Percentiles rank a stretch among this genome's conserved stretches.
These are phyloP conservation scores for Drosophila pruinosa DNA, from an alignment of 1,140 invertebrate genomes.

Conservation along the genomic window DNA sequence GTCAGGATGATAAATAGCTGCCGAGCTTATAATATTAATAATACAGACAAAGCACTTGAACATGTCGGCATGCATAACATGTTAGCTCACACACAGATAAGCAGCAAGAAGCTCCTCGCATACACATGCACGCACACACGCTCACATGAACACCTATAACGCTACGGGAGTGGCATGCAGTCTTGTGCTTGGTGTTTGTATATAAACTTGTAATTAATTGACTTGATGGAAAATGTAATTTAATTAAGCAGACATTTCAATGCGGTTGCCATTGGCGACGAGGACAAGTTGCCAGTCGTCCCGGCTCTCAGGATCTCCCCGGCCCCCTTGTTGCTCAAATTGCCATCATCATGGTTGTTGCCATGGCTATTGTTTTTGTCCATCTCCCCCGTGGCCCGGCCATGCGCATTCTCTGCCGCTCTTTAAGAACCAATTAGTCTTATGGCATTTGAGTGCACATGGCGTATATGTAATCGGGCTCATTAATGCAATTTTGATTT, in stretches of 20 bases:
- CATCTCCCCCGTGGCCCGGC: neutral
- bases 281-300: neutral
- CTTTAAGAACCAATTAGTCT: slow-evolving; percentile 62
- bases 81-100: slow-evolving; percentile 47
- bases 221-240: slow-evolving; percentile 82
- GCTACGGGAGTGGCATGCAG: slow-evolving; percentile 15
- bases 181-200: slow-evolving; percentile 46
- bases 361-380: slow-evolving; percentile 15
- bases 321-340: neutral
- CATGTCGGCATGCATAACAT: slow-evolving; percentile 76
- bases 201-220: slow-evolving; percentile 80
- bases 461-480: slow-evolving; percentile 62
- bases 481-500: slow-evolving; percentile 67
- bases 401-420: slow-evolving; percentile 29
- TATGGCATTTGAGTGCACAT: slow-evolving; percentile 54
- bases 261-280: slow-evolving; percentile 57
- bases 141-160: slow-evolving; percentile 18
- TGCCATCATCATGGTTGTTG: slow-evolving; percentile 21
- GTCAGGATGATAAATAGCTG: slow-evolving; percentile 75
- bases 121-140: slow-evolving; percentile 20
- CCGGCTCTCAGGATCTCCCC: neutral
- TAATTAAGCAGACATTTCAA: slow-evolving; percentile 80
- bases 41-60: slow-evolving; percentile 77
- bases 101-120: neutral
- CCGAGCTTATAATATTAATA: slow-evolving; percentile 81